Conservation (phyloP, 2,888 invertebrate species). For the Pammene fasciana region DNA sequence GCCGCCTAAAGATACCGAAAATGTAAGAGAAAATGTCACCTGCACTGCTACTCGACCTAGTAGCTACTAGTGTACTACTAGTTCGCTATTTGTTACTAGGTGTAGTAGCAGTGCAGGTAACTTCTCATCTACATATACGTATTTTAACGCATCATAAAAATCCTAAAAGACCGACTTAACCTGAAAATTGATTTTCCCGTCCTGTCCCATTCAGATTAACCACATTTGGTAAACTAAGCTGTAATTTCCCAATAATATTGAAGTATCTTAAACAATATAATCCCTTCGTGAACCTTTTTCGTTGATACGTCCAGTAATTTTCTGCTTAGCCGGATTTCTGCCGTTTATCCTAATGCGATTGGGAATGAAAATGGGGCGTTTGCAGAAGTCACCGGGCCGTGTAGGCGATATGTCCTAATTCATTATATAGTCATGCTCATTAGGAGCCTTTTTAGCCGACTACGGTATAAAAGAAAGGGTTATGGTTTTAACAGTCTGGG, state of each 20-base stretch:
- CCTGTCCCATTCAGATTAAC: too few relatives aligned
- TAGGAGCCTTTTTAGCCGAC: not conserved
- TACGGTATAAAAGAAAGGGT: not conserved
- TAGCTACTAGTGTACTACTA: too few relatives aligned
- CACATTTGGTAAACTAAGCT: too few relatives aligned
- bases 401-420: conserved; percentile 20
- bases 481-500: not conserved
- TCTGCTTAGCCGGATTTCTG: conserved; percentile 29
- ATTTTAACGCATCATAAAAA: too few relatives aligned
- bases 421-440: not conserved
- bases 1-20: too few relatives aligned
- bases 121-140: too few relatives aligned
- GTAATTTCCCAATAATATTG: not conserved
- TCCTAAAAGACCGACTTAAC: too few relatives aligned
- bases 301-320: conserved; percentile 33
- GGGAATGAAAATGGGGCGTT: conserved; percentile 17
- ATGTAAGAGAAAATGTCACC: too few relatives aligned
- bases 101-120: too few relatives aligned
- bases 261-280: conserved; percentile 18
- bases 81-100: too few relatives aligned
- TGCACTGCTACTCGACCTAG: too few relatives aligned
- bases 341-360: conserved; percentile 38
- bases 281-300: conserved; percentile 34
- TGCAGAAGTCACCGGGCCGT: conserved; percentile 27
- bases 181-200: too few relatives aligned